A percentile compares a stretch with the other conserved stretches of the same genome.
Evolutionary conservation across 1,140 invertebrate species (phyloP).

Genomic region (Penaeus vannamei): DNA sequence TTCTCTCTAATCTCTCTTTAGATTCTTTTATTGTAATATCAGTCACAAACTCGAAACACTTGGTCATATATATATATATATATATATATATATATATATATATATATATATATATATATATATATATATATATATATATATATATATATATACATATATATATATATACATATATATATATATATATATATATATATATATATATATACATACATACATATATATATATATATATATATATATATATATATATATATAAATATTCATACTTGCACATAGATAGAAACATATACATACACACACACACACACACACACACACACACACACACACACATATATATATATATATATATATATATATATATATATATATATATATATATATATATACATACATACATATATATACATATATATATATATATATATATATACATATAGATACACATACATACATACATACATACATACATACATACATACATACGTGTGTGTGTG

Average conservation of each 20-base stretch:
- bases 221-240: neutral
- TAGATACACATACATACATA: neutral
- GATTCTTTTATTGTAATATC: no score
- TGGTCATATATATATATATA: neutral
- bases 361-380: no score
- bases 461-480: neutral
- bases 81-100: no score
- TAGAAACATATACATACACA: no score
- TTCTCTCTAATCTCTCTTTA: no score
- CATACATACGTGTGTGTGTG: neutral
- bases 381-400: neutral
- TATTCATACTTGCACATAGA: no score
- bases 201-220: neutral
- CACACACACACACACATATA: neutral
- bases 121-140: neutral
- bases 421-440: neutral
- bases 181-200: neutral
- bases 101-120: no score
- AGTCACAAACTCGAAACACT: no score
- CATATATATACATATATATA: neutral
- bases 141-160: neutral
- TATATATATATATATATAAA: neutral
- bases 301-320: neutral
- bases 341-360: no score
- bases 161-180: neutral